Conservation (phyloP, 2,888 invertebrate species). For the Thereva unica region DNA sequence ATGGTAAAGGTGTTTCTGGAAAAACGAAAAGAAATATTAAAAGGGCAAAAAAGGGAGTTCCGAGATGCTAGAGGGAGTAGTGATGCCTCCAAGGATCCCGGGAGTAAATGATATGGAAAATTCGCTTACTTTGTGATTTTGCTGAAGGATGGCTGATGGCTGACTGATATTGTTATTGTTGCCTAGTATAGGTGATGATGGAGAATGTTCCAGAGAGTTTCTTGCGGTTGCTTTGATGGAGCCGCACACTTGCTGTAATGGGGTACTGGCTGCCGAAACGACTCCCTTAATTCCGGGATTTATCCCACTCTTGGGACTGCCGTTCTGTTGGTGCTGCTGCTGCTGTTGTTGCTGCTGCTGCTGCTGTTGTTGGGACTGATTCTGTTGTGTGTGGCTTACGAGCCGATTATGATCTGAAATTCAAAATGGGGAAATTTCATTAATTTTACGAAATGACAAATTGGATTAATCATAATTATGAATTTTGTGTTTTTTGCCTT, state of each 20-base stretch:
- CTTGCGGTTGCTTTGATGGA: conserved; percentile 26
- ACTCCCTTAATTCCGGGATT: conserved; percentile 16
- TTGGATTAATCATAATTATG: too few species aligned
- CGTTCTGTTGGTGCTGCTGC: conserved; percentile 32
- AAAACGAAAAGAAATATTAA: conserved; percentile 30
- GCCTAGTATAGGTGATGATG: conserved; percentile 13
- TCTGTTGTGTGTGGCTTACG: conserved; percentile 43
- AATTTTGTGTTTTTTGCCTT: too few species aligned
- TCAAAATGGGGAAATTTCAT: conserved; percentile 31
- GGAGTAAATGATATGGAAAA: not conserved
- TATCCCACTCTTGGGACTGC: conserved; percentile 35
- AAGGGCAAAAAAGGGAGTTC: not conserved
- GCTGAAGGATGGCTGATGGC: conserved; percentile 22
- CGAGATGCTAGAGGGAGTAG: not conserved
- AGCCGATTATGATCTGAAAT: conserved; percentile 47
- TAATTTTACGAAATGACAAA: too few species aligned
- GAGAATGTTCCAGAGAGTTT: conserved; percentile 24
- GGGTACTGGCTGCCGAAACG: not conserved
- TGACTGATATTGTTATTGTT: conserved; percentile 20
- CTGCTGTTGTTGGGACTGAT: conserved; percentile 41
- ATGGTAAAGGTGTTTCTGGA: conserved; percentile 42
- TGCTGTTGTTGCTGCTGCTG: conserved; percentile 5
- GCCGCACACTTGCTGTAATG: conserved; percentile 14
- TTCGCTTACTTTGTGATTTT: conserved; percentile 35
- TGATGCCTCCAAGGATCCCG: not conserved